Evolutionary conservation across 2,888 invertebrate species (phyloP), one percentile per base, ranked within the genome.

Genomic region (Apomyelois bistriatella): DNA sequence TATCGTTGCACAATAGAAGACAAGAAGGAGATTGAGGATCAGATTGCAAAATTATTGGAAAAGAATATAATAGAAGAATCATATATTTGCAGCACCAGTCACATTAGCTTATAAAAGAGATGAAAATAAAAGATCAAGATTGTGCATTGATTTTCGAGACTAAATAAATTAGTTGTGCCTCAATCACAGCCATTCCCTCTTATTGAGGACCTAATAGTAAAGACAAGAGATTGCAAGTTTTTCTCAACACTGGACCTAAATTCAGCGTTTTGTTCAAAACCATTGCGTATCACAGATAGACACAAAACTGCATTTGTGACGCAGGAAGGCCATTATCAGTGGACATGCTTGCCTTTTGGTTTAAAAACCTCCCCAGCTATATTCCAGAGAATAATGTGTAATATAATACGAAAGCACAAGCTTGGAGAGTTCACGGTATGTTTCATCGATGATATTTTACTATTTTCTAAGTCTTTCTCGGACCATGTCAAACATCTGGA

Each of bases 211-310:
- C 50, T 74, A 50, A 62, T 74, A 52, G 40, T 61, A 43, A 74
- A 73, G 50, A 71, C 73, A n/a, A 60, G 59, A 61, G 64, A 73
- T 36, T 76, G 74, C 38, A 66, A 64, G 13, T 75, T 53, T 62
- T 76, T 69, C 48, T 54, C 74, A 22, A 70, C 66, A 22, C 42
- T 76, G 0, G 75, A 76, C 53, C 65, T 77, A 56, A 78, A 78
- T 56, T 75, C 74, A 15, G 76, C 76, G 32, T 79, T 81, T 57
- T 79, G 79, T 76, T 72, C 75, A 3, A 77, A 76, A 32, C 75
- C 77, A 9, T 53, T 78, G 49, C 38, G 55, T 56, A 60, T 72
- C 15, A 53, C 68, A 64, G 74, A 76, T 48, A 70, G 65, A 59
- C 9, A 66, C 0, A 78, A 78, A 58, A 73, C 72, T 3, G 73